phyloP scores from a whole-genome alignment of 2,888 invertebrate species.

The Thereva nobilitata region DNA sequence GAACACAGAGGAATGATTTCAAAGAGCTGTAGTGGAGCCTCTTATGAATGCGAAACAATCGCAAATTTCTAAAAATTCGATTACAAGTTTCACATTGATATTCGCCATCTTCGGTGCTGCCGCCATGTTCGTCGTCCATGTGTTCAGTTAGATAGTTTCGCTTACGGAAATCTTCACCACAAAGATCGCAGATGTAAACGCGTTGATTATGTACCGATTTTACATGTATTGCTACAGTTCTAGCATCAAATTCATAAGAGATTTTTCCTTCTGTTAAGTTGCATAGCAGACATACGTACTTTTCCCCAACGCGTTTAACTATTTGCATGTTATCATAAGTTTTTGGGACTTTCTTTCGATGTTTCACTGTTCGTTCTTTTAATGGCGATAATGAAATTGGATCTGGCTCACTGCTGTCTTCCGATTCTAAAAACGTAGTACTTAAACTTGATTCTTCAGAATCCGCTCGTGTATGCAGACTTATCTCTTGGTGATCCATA shows the following conservation, averaged over 20 bases:
- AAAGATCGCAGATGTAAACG: conserved; percentile 72
- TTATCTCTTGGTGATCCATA: too few species aligned
- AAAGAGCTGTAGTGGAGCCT: conserved; percentile 67
- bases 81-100: conserved; percentile 69
- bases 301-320: too few species aligned
- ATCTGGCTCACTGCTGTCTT: background rate
- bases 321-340: too few species aligned
- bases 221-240: conserved; percentile 66
- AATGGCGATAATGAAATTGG: background rate
- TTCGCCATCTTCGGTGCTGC: conserved; percentile 66
- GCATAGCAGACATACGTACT: too few species aligned
- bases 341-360: too few species aligned
- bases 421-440: background rate
- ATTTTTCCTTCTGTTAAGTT: conserved; percentile 52
- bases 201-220: conserved; percentile 65
- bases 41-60: conserved; percentile 66
- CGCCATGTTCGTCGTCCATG: conserved; percentile 64
- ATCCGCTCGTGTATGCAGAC: background rate
- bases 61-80: conserved; percentile 65
- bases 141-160: conserved; percentile 68
- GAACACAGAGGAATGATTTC: conserved; percentile 67
- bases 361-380: too few species aligned
- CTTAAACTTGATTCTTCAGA: background rate
- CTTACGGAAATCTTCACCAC: conserved; percentile 68
- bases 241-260: conserved; percentile 61